Evolutionary conservation across 2,113 vertebrate species (phyloP).

Genomic region (Phylloscopus whistleri): DNA sequence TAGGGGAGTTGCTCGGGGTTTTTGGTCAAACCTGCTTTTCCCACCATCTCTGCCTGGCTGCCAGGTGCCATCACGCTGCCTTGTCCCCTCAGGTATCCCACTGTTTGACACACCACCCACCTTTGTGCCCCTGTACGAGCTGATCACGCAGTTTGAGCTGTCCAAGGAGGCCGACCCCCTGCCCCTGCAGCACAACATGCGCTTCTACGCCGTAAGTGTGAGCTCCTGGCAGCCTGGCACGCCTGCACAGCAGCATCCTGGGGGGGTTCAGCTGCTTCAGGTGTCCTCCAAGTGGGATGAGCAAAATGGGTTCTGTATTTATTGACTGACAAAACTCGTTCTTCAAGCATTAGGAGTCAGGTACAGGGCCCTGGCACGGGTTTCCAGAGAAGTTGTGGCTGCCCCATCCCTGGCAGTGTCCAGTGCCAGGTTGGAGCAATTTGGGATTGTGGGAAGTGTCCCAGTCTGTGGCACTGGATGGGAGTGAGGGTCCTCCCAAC

Average conservation of each 20-base stretch:
- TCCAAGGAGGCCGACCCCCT: slow-evolving; percentile 81
- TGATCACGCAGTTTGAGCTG: slow-evolving; percentile 90
- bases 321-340: rapidly evolving
- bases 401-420: not conserved
- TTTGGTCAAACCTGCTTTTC: not conserved
- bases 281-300: not conserved
- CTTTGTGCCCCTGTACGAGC: slow-evolving; percentile 86
- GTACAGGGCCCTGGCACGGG: not conserved
- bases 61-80: not conserved
- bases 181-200: slow-evolving; percentile 84
- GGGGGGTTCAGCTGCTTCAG: rapidly evolving
- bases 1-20: not conserved
- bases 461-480: not conserved
- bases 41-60: not conserved
- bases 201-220: slow-evolving; percentile 90
- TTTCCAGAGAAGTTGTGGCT: not conserved
- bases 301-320: not conserved
- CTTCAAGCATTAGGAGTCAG: not conserved
- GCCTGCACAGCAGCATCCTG: rapidly evolving
- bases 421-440: not conserved
- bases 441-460: not conserved
- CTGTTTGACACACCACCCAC: slow-evolving; percentile 84
- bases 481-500: not conserved
- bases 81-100: slow-evolving; percentile 80
- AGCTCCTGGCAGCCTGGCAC: rapidly evolving